A percentile compares a stretch with the other conserved stretches of the same genome.
These are phyloP conservation scores for Streptopelia turtur DNA, from an alignment of 2,797 vertebrate species.

Conservation along the genomic window DNA sequence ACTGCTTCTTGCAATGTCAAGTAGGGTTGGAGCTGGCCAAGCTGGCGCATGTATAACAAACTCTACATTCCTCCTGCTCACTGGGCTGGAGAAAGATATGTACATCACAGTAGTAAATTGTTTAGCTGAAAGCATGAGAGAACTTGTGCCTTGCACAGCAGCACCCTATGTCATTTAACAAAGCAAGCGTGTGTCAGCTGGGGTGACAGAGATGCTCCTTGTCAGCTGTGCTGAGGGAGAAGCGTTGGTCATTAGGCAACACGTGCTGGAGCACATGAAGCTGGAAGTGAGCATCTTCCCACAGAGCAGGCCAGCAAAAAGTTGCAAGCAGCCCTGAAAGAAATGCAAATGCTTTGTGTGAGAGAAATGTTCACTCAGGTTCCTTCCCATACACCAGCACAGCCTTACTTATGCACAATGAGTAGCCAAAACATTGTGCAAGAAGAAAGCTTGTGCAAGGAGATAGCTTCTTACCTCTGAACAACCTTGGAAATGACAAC, in stretches of 20 bases:
- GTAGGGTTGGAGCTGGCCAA: not conserved
- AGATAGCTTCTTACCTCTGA: not conserved
- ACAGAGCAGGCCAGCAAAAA: not conserved
- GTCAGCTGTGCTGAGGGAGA: conserved; percentile 30
- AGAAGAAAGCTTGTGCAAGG: not conserved
- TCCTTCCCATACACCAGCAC: not conserved
- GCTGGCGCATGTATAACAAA: not conserved
- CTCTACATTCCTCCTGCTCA: fast-evolving
- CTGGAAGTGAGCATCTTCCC: not conserved
- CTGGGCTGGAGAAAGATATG: not conserved
- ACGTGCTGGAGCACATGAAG: not conserved
- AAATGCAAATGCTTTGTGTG: not conserved
- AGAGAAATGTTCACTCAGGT: not conserved
- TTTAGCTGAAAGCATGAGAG: not conserved
- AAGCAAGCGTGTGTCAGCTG: conserved; percentile 56
- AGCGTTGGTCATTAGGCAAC: conserved; percentile 47
- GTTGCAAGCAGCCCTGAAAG: not conserved
- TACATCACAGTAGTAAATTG: conserved; percentile 52
- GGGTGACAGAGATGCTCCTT: conserved; percentile 60
- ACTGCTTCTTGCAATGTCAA: not conserved
- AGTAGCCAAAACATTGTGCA: not conserved
- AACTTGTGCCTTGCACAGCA: conserved; percentile 63
- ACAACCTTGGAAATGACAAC: not conserved
- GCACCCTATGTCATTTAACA: conserved; percentile 60
- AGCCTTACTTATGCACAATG: fast-evolving